Evolutionary conservation across 2,888 invertebrate genomes (phyloP), one percentile per base, ranked within the genome.

Genomic region (Caenorhabditis drosophilae): DNA sequence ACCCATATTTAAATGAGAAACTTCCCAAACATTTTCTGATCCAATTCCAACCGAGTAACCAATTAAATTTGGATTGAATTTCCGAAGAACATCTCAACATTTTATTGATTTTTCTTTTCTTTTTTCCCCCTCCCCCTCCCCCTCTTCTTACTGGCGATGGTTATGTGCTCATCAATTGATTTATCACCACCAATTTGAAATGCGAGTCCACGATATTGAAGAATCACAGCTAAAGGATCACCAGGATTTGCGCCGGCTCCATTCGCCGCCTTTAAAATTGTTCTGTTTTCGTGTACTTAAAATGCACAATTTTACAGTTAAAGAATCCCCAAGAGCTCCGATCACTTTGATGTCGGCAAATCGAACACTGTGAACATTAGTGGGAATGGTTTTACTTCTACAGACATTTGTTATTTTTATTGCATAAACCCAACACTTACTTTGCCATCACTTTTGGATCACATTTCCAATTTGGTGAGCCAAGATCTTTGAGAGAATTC

Each of bases 61-160:
- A 0, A 87, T 88, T 54, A 91, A 78, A 51, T 87, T 85, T 0
- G 89, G 89, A 82, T 90, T 90, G 85, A 88, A 90, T 84, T 89
- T 89, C 86, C 89, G 88, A 46, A 91, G 84, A 77, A 90, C 89
- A 80, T 90, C 77, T 77, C 48, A 40, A 75, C 56, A 11, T 44
- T 27, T 15, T 16, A 41, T 6, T 46, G 18, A 15, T 22, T 20
- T 18, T 16, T 4, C n/a, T 26, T 16, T 20, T 15, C 15, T 18
- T 16, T n/a, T 11, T 12, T n/a, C n/a, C 0, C 2, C 0, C 3
- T n/a, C n/a, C n/a, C n/a, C n/a, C n/a, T n/a, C n/a, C n/a, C n/a
- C n/a, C n/a, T n/a, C n/a, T n/a, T 40, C 60, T 52, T 16, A 75
- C 72, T 75, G 9, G 75, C 60, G 6, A 75, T 51, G 4, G 73